Evolutionary conservation across 2,888 invertebrate species (phyloP).

Genomic region (Anodontia alba): DNA sequence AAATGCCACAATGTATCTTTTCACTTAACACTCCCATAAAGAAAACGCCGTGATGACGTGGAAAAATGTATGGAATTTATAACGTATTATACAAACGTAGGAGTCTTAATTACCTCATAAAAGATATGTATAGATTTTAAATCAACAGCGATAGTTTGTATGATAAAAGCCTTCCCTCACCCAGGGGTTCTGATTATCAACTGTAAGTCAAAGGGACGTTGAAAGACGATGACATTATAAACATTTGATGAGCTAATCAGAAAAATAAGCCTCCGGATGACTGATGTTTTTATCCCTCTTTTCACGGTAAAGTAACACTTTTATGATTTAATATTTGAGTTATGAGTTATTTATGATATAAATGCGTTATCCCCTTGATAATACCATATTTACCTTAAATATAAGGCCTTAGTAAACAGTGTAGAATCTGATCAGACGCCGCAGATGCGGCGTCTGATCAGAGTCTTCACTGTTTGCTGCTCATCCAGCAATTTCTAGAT

Average conservation of each 20-base stretch:
- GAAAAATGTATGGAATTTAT: neutral
- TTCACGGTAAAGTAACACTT: neutral
- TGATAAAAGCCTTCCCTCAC: neutral
- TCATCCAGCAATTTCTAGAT: too few relatives aligned
- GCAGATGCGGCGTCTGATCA: too few relatives aligned
- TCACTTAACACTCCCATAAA: too few relatives aligned
- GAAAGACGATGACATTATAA: neutral
- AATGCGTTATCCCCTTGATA: neutral
- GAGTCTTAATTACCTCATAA: neutral
- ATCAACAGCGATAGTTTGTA: neutral
- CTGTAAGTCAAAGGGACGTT: neutral
- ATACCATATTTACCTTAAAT: too few relatives aligned
- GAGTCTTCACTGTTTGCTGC: too few relatives aligned
- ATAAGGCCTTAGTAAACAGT: too few relatives aligned
- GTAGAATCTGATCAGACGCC: too few relatives aligned
- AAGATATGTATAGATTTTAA: neutral
- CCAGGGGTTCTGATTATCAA: neutral
- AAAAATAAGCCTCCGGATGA: neutral
- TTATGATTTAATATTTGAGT: neutral
- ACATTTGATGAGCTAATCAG: neutral
- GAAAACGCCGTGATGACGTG: neutral
- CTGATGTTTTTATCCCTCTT: neutral
- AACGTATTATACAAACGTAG: neutral
- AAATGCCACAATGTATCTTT: too few relatives aligned
- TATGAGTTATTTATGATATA: conserved; percentile 3